phyloP scores from a whole-genome alignment of 2,888 invertebrate species.

The Ochropleura plecta region DNA sequence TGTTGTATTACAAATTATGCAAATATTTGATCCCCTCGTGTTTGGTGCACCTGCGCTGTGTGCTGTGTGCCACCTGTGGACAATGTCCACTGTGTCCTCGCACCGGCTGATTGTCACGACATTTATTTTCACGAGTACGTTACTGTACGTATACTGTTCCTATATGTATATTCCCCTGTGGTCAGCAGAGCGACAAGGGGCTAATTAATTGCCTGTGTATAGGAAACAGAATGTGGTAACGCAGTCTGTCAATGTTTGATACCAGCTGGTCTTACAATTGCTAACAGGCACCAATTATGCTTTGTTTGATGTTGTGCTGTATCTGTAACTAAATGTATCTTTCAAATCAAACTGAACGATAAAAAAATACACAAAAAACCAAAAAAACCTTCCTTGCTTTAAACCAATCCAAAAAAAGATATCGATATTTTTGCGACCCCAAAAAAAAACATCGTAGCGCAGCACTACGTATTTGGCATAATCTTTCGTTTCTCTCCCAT shows the following conservation, averaged over 20 bases:
- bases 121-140: constrained; percentile 10
- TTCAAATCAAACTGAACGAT: not conserved
- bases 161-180: constrained; percentile 12
- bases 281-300: not conserved
- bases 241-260: not conserved
- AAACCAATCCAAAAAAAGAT: constrained; percentile 1
- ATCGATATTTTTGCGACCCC: constrained; percentile 19
- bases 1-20: constrained; percentile 63
- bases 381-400: not conserved
- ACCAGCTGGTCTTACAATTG: not conserved
- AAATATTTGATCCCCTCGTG: constrained; percentile 53
- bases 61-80: constrained; percentile 60
- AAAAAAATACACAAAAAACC: not conserved
- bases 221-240: not conserved
- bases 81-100: constrained; percentile 29
- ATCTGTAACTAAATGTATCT: too few relatives aligned
- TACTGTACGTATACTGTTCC: not conserved
- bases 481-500: constrained; percentile 74
- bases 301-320: not conserved
- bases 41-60: constrained; percentile 58
- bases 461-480: constrained; percentile 69
- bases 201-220: constrained; percentile 33
- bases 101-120: constrained; percentile 48
- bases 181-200: constrained; percentile 33
- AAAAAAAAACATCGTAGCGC: constrained; percentile 17